Percentiles rank a stretch among this genome's conserved stretches.
Evolutionary conservation across 2,888 invertebrate genomes (phyloP).

Genomic region (Erebia palarica): DNA sequence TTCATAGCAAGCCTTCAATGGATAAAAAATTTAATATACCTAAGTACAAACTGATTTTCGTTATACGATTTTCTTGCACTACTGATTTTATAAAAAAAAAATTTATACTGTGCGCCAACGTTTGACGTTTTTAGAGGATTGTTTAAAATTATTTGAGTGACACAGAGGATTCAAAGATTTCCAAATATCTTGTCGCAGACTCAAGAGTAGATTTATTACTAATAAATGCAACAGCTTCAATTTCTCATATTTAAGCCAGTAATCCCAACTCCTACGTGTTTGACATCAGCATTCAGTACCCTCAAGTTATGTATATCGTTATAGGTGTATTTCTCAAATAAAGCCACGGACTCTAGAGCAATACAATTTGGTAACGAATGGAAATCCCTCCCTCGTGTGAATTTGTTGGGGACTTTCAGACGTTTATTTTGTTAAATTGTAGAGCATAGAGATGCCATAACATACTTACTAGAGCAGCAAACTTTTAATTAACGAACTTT

Average conservation of each 20-base stretch:
- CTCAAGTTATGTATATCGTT: background rate
- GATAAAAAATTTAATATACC: too few relatives aligned
- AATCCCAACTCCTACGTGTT: background rate
- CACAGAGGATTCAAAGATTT: too few relatives aligned
- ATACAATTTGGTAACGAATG: constrained; percentile 21
- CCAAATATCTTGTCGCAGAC: background rate
- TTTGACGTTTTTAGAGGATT: too few relatives aligned
- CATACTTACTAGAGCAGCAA: background rate
- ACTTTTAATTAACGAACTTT: background rate
- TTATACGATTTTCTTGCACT: too few relatives aligned
- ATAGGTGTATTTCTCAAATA: constrained; percentile 13
- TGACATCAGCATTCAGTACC: too few relatives aligned
- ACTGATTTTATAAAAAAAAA: too few relatives aligned
- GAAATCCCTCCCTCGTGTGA: constrained; percentile 30
- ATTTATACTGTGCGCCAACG: too few relatives aligned
- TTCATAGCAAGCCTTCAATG: too few relatives aligned
- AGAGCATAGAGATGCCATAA: background rate
- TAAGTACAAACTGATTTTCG: too few relatives aligned
- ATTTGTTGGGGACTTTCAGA: constrained; percentile 32
- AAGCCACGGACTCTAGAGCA: background rate
- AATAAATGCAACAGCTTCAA: too few relatives aligned
- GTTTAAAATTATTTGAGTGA: too few relatives aligned
- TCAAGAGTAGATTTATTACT: background rate
- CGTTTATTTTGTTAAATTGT: constrained; percentile 36
- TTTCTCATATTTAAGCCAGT: too few relatives aligned